phyloP scores from a whole-genome alignment of 2,797 vertebrate genomes.

The Phoeniculus purpureus region DNA sequence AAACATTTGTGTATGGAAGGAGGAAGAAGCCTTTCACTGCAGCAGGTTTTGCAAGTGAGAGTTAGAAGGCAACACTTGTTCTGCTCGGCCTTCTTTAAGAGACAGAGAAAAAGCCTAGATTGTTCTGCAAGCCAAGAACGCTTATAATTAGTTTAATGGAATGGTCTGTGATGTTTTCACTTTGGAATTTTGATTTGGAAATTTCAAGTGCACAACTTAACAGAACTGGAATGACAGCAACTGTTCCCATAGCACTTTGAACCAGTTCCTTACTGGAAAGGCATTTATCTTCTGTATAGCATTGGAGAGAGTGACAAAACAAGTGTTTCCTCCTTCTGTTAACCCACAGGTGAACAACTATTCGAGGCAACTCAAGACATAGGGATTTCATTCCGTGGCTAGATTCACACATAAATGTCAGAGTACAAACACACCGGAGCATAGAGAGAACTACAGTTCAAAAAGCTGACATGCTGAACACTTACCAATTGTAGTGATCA shows the following conservation, averaged over 20 bases:
- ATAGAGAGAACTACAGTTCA: not conserved
- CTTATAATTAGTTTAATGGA: not conserved
- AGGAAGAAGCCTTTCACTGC: not conserved
- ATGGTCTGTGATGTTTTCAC: not conserved
- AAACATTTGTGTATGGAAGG: not conserved
- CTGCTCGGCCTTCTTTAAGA: not conserved
- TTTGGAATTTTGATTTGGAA: not conserved
- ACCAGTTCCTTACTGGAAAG: not conserved
- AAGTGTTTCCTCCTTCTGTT: not conserved
- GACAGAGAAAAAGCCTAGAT: not conserved
- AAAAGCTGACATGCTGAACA: not conserved
- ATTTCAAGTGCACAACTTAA: not conserved
- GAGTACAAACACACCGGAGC: not conserved
- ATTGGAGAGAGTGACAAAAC: not conserved
- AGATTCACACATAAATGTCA: not conserved
- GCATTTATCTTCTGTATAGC: not conserved
- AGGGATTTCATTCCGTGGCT: not conserved
- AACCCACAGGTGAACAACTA: not conserved
- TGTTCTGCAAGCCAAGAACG: not conserved
- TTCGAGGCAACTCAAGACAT: not conserved
- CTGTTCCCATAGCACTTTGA: not conserved
- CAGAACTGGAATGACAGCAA: not conserved
- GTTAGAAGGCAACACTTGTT: not conserved
- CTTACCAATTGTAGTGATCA: conserved; percentile 97
- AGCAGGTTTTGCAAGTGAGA: not conserved